Evolutionary conservation across 2,113 vertebrate genomes (phyloP), one percentile per base, ranked within the genome.

Genomic region (Salvelinus namaycush): DNA sequence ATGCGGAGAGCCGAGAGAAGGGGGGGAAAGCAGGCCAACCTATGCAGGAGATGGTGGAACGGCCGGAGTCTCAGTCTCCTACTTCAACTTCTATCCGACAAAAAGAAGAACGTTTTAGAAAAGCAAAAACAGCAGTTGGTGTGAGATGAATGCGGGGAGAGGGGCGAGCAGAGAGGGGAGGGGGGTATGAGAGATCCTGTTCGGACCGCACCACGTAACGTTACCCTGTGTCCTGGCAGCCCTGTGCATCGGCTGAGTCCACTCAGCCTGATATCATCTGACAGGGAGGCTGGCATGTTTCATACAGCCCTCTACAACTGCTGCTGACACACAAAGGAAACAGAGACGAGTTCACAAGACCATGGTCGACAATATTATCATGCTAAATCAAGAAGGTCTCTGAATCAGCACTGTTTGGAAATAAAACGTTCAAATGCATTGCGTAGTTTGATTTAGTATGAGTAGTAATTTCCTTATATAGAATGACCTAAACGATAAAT

Each of bases 201-300:
- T 62, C n/a, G n/a, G 59, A n/a, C n/a, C n/a, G n/a, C 51, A 22
- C 59, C 8, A 16, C 59, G 59, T 62, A n/a, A 24, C 59, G 59
- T 24, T 22, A 8, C 59, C 59, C 59, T 22, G 59, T 11, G 18
- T 16, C 59, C 59, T 62, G n/a, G 20, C 59, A 62, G 59, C n/a
- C 20, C 59, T 62, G 59, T 54, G 51, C 51, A 54, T 54, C 51
- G 59, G 59, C 18, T 20, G 11, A 72, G 54, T 76, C 67, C 70
- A 48, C 49, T 65, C 3, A 64, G 73, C 65, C 31, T 70, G 72
- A 84, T 70, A 24, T 57, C 74, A 76, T 76, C 57, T 82, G 82
- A 84, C 80, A 84, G 26, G 34, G 16, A 54, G 64, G 39, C 76
- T 48, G 22, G 59, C 73, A 60, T 72, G 64, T 44, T 70, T 69